Conservation (phyloP, 2,113 vertebrate genomes). For the Xiphophorus hellerii region DNA sequence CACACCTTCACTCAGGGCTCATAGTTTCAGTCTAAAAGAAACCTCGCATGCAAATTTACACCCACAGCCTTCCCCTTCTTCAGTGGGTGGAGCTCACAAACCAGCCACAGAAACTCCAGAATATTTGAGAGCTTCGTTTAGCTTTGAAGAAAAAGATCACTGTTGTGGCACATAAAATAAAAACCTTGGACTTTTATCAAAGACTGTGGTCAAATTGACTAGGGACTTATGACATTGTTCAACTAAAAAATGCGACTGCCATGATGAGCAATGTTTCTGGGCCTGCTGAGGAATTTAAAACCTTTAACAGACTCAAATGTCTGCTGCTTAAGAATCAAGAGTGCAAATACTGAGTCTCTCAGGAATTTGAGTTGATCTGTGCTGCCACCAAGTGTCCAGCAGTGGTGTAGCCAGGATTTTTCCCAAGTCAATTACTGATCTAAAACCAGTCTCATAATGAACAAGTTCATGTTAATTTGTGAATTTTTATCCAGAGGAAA, state of each 20-base stretch:
- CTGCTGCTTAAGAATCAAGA: neutral
- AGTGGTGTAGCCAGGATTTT: neutral
- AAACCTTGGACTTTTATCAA: neutral
- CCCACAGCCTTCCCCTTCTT: neutral
- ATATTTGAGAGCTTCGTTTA: neutral
- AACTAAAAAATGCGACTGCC: neutral
- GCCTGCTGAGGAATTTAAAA: neutral
- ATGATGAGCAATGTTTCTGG: neutral
- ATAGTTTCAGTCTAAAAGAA: conserved; percentile 39
- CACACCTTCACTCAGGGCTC: conserved; percentile 52
- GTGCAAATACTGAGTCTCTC: neutral
- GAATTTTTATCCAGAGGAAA: neutral
- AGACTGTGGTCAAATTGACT: neutral
- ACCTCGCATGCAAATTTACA: neutral
- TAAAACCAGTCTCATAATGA: neutral
- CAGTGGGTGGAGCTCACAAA: neutral
- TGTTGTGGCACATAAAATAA: neutral
- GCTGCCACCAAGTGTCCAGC: neutral
- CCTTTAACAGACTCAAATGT: neutral
- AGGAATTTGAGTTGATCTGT: neutral
- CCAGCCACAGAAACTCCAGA: neutral
- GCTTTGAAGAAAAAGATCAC: neutral
- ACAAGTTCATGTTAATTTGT: neutral
- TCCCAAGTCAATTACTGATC: neutral
- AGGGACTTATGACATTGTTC: neutral